Evolutionary conservation across 2,888 invertebrate species (phyloP).

Genomic region (Diarsia mendica): DNA sequence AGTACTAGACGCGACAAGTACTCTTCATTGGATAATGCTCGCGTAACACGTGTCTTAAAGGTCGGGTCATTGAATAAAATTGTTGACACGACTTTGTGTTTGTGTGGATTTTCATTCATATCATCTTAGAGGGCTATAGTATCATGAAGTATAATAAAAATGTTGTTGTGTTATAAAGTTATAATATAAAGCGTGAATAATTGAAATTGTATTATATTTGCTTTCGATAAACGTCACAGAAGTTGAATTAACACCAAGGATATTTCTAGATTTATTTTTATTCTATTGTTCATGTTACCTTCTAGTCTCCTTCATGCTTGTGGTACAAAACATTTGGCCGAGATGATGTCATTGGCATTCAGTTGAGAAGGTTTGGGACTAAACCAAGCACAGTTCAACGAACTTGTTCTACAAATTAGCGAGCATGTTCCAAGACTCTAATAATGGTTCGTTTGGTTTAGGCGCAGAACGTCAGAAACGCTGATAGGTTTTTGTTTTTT

Average conservation of each 20-base stretch:
- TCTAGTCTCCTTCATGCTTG: conserved; percentile 26
- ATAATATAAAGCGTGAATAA: background rate
- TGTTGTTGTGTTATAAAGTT: background rate
- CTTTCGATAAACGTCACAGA: background rate
- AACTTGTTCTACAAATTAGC: conserved; percentile 40
- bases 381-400: conserved; percentile 32
- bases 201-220: conserved; percentile 12
- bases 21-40: conserved; percentile 69
- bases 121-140: conserved; percentile 3
- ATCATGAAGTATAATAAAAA: too few relatives aligned
- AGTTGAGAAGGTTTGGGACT: conserved; percentile 28
- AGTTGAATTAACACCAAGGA: background rate
- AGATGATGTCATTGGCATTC: conserved; percentile 50
- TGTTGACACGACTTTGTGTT: conserved; percentile 38
- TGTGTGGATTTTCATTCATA: conserved; percentile 54
- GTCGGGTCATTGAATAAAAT: conserved; percentile 57
- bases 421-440: conserved; percentile 20
- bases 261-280: conserved; percentile 8
- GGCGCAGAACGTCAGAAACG: too few relatives aligned
- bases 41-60: conserved; percentile 61
- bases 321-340: conserved; percentile 17
- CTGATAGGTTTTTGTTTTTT: background rate
- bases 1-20: conserved; percentile 70
- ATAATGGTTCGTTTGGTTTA: conserved; percentile 9
- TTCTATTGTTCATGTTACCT: conserved; percentile 16